Evolutionary conservation across 2,888 invertebrate genomes (phyloP).

Genomic region (Dolichopus griseipennis): DNA sequence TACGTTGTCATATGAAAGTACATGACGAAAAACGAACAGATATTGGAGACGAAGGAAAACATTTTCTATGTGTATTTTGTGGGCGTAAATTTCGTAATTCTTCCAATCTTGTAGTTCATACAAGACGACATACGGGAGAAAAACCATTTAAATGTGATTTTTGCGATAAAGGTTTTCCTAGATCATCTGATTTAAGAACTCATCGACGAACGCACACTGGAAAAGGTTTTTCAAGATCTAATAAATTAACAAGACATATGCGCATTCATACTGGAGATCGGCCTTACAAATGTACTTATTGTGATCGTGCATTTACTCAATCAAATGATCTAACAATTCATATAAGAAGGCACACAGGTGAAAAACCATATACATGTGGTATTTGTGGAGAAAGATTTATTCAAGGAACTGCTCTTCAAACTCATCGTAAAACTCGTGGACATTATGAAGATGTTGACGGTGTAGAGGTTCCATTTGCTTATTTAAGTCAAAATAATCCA

Average conservation of each 20-base stretch:
- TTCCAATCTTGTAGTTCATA: conserved; percentile 55
- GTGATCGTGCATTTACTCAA: conserved; percentile 37
- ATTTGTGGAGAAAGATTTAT: conserved; percentile 61
- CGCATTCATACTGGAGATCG: conserved; percentile 12
- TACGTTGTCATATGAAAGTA: conserved; percentile 51
- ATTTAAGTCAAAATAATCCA: too few species aligned
- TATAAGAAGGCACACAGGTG: too few species aligned
- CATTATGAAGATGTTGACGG: conserved; percentile 20
- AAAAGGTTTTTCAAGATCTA: too few species aligned
- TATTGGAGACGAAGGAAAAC: conserved; percentile 23
- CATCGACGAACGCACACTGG: not conserved
- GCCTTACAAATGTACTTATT: conserved; percentile 17
- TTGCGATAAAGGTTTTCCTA: too few species aligned
- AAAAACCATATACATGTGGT: too few species aligned
- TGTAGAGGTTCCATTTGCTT: not conserved
- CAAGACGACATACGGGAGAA: conserved; percentile 59
- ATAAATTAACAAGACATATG: too few species aligned
- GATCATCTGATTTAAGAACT: not conserved
- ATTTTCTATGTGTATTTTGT: conserved; percentile 51
- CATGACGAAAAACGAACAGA: conserved; percentile 40
- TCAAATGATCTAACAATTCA: conserved; percentile 63
- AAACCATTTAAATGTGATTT: conserved; percentile 48
- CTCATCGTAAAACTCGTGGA: conserved; percentile 48
- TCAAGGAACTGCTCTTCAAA: conserved; percentile 54
- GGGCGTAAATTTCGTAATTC: conserved; percentile 53